These are phyloP conservation scores for Sicus ferrugineus DNA, from an alignment of 2,888 invertebrate genomes.

Conservation along the genomic window DNA sequence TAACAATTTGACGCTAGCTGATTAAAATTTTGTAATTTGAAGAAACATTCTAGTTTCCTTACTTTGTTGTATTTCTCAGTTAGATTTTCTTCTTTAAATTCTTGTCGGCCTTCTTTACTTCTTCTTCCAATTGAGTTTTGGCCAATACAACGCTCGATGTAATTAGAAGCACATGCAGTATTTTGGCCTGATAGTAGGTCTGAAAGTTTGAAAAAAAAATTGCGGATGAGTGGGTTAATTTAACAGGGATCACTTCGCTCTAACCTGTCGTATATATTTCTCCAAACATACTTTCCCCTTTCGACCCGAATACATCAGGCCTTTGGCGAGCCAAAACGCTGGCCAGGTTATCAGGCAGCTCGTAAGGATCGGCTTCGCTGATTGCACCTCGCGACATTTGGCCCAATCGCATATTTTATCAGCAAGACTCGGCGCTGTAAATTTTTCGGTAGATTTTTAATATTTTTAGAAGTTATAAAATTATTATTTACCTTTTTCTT, in stretches of 20 bases:
- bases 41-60: background rate
- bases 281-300: conserved; percentile 38
- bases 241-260: no score
- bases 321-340: conserved; percentile 50
- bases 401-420: no score
- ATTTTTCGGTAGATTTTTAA: no score
- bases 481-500: no score
- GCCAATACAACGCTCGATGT: conserved; percentile 41
- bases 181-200: conserved; percentile 54
- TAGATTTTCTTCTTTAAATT: background rate
- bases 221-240: no score
- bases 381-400: no score
- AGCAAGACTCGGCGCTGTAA: no score
- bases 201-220: conserved; percentile 31
- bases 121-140: conserved; percentile 12
- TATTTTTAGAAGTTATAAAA: no score
- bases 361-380: conserved; percentile 46
- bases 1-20: background rate
- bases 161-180: conserved; percentile 50
- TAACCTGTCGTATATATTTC: conserved; percentile 49
- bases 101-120: background rate
- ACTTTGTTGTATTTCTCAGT: background rate
- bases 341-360: conserved; percentile 51
- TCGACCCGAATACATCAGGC: conserved; percentile 46
- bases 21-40: background rate